Base-by-base conservation (phyloP, 1,140 invertebrate genomes). In the Brachionus angularis region DNA sequence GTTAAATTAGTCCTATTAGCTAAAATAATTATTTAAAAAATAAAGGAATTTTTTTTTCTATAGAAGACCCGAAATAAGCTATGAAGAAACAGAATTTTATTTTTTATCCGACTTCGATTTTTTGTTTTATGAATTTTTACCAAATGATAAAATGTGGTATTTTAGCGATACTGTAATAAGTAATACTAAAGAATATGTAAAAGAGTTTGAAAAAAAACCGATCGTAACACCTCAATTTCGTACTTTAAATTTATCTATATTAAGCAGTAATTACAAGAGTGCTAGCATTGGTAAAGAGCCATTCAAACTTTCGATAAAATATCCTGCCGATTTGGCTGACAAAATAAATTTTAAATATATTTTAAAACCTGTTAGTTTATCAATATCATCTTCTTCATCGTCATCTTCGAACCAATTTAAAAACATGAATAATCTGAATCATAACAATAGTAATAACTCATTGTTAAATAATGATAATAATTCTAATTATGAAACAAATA, bases 71-170 rank as follows among this genome's bases (percentile, higher is more conserved):
- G 42, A 67, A 12, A 31, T 67, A 14, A 50, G 16, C 1, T 67
- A 67, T 50, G 62, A 67, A 50, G 62, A 67, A 23, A 67, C 25
- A 3, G 62, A 67, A 33, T 67, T 67, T 50, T 67, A 67, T 36
- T 67, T 67, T 16, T 14, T 67, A 23, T 67, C 62, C 62, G 62
- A 67, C 36, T 50, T 50, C 5, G 62, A 67, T 23, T 46, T 42
- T 10, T 21, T 67, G 21, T 67, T 50, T 18, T 67, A 67, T n/a
- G 62, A 67, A 50, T 67, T 67, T 34, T 67, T 47, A 31, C 62
- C 62, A 34, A 67, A 46, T 21, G 62, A 67, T 29, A 67, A 67
- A 34, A 27, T 34, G 14, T 67, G 62, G 62, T 33, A 46, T 34
- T 50, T 67, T 12, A 21, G 16, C 23, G 62, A 67, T 31, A 42